Percentiles rank a stretch among this genome's conserved stretches.
phyloP scores from a whole-genome alignment of 2,888 invertebrate species.

The Drosophila affinis region DNA sequence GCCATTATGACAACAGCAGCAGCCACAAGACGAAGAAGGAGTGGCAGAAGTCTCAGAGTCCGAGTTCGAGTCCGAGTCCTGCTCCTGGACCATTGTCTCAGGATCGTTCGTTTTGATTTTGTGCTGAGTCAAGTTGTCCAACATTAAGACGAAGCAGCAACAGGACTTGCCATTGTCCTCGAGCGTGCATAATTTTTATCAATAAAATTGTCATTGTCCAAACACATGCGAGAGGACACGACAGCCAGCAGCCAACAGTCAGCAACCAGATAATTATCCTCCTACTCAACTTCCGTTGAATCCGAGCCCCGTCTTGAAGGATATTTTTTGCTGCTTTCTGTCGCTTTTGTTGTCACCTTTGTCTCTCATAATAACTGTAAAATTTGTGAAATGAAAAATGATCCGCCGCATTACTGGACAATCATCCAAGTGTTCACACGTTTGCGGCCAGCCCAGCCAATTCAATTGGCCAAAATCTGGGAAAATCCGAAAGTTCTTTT shows the following conservation, averaged over 20 bases:
- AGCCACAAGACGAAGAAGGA: slow-evolving; percentile 28
- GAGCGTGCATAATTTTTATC: slow-evolving; percentile 77
- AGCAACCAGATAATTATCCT: slow-evolving; percentile 48
- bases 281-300: slow-evolving; percentile 58
- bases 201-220: slow-evolving; percentile 63
- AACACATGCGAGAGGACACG: slow-evolving; percentile 22
- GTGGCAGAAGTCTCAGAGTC: background rate
- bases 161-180: slow-evolving; percentile 47
- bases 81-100: slow-evolving; percentile 50
- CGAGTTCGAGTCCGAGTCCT: background rate
- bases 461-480: slow-evolving; percentile 39
- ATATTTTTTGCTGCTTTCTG: slow-evolving; percentile 20
- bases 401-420: slow-evolving; percentile 21
- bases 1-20: slow-evolving; percentile 67
- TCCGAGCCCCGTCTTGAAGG: slow-evolving; percentile 9
- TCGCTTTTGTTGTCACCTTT: slow-evolving; percentile 4
- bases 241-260: background rate
- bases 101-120: slow-evolving; percentile 48
- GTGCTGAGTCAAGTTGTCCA: slow-evolving; percentile 76
- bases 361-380: slow-evolving; percentile 68
- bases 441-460: slow-evolving; percentile 37
- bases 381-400: slow-evolving; percentile 67
- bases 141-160: slow-evolving; percentile 45
- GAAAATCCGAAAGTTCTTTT: slow-evolving; percentile 22
- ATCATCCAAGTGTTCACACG: slow-evolving; percentile 31